Evolutionary conservation across 2,888 invertebrate genomes (phyloP), one percentile per base, ranked within the genome.

Genomic region (Erebia aethiops): DNA sequence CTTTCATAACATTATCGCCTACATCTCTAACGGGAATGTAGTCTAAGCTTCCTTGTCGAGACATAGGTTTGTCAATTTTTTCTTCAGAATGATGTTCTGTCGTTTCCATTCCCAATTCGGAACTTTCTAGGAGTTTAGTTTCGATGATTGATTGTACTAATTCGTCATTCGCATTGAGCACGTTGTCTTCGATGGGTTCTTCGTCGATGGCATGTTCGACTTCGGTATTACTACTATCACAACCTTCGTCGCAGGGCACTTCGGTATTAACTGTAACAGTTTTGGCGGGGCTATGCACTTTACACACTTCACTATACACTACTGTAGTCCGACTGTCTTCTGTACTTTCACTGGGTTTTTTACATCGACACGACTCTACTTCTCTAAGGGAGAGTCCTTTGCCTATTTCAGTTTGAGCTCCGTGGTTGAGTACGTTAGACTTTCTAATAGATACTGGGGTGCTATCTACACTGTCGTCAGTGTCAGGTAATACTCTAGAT

Each of bases 281-380:
- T 82, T 92, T 92, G 10, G 88, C 87, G 74, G 93, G 94, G 69
- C 92, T 94, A 82, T 94, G 95, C 79, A 94, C 94, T 84, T 95
- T 95, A 78, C 95, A 95, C 76, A 95, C 94, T 84, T 95, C 95
- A 91, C 95, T 95, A 81, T 95, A 95, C 74, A 94, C 90, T 26
- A 90, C 87, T 78, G 84, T 88, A 85, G 89, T 89, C 87, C 90
- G 84, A 76, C 86, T 74, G 51, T 86, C 82, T 70, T 80, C 81
- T 61, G 75, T 77, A 75, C 79, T 75, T 64, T 78, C 80, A 71
- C 77, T 77, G 41, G 75, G 73, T 75, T 79, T 76, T 71, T 82
- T 85, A 74, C 92, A 93, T 66, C 82, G 83, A 80, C 92, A 91
- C n/a, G 85, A 83, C 75, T 92, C 91, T 3, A 93, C 89, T 72